These are phyloP conservation scores for Cantharis rufa DNA, from an alignment of 2,888 invertebrate genomes.

Conservation along the genomic window DNA sequence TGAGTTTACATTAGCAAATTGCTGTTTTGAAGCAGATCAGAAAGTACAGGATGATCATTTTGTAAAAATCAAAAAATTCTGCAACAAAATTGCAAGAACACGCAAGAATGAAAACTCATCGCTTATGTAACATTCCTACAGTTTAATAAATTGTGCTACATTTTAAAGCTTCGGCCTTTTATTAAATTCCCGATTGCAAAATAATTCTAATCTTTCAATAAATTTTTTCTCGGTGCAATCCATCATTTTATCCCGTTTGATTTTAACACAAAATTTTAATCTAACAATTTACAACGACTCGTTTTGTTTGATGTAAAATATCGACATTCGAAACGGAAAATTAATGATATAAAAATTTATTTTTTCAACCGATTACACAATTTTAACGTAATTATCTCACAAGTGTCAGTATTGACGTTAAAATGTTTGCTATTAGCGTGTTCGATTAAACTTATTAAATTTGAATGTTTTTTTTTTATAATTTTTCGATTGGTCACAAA, in stretches of 20 bases:
- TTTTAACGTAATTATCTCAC: background rate
- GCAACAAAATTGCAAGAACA: background rate
- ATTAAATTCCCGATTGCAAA: background rate
- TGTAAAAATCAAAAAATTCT: background rate
- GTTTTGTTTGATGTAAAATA: background rate
- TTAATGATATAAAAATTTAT: background rate
- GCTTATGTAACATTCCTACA: background rate
- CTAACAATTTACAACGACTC: background rate
- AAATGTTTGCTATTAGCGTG: background rate
- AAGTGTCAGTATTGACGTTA: background rate
- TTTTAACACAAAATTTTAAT: background rate
- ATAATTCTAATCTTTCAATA: background rate
- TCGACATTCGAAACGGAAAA: background rate
- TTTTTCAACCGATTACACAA: background rate
- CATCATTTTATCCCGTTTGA: background rate
- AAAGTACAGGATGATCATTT: background rate
- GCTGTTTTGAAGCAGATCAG: no score
- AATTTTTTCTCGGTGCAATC: background rate
- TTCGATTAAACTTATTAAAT: background rate
- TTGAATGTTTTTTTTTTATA: background rate
- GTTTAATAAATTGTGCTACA: background rate
- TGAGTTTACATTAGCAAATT: no score
- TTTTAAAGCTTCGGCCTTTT: background rate
- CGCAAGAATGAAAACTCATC: background rate
- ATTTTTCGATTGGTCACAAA: background rate